Conservation (phyloP, 2,113 vertebrate species). For the Hucho hucho region DNA sequence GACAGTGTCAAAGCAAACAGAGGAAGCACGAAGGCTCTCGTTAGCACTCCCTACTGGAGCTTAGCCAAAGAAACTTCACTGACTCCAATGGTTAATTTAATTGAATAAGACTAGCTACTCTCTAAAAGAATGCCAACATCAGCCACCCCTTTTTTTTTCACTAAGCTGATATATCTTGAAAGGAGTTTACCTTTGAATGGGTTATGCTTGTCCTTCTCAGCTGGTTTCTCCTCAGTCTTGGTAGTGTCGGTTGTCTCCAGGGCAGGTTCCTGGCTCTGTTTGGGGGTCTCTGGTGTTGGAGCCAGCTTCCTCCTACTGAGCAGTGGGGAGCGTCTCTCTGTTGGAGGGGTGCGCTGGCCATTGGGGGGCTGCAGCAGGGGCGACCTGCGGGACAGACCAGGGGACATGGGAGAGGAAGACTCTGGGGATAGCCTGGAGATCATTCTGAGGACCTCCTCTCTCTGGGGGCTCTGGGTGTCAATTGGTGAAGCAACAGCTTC, state of each 20-base stretch:
- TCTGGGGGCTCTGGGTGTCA: constrained; percentile 28
- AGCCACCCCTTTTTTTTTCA: not conserved
- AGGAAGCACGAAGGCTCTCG: not conserved
- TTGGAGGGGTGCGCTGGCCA: constrained; percentile 53
- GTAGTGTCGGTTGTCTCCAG: constrained; percentile 37
- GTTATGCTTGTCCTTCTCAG: constrained; percentile 77
- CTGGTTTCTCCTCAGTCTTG: constrained; percentile 60
- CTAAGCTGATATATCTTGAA: not conserved
- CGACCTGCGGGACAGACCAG: constrained; percentile 64
- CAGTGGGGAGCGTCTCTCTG: constrained; percentile 77
- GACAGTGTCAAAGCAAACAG: not conserved
- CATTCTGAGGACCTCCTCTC: not conserved
- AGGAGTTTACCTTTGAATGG: constrained; percentile 87
- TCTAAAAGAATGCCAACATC: not conserved
- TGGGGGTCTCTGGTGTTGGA: constrained; percentile 72
- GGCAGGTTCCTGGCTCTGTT: constrained; percentile 54
- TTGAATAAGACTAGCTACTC: not conserved
- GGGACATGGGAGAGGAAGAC: constrained; percentile 66
- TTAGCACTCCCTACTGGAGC: not conserved
- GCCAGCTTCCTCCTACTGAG: constrained; percentile 70
- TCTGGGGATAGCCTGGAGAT: constrained; percentile 43
- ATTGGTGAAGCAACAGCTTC: constrained; percentile 29
- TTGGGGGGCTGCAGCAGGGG: constrained; percentile 62
- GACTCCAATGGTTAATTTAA: not conserved
- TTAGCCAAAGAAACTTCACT: constrained; percentile 1